A percentile compares a stretch with the other conserved stretches of the same genome.
phyloP scores from a whole-genome alignment of 2,113 vertebrate species.

The Gila orcuttii region DNA sequence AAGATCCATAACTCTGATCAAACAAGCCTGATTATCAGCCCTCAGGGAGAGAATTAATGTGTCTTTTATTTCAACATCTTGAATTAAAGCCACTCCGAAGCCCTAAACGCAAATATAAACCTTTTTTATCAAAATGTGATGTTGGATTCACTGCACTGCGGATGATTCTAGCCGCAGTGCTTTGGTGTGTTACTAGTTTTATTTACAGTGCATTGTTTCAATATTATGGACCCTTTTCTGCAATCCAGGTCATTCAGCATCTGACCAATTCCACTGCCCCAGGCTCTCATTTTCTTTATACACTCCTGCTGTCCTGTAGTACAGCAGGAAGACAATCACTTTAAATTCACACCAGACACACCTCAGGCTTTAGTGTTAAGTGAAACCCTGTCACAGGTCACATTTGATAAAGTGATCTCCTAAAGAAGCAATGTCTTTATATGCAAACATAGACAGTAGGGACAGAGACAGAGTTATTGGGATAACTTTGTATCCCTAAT shows the following conservation, averaged over 20 bases:
- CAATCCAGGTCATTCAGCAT: not conserved
- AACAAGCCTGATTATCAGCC: conserved; percentile 7
- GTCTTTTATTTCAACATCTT: not conserved
- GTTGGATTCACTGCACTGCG: conserved; percentile 17
- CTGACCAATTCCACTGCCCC: not conserved
- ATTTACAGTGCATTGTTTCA: not conserved
- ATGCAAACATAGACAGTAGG: not conserved
- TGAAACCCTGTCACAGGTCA: not conserved
- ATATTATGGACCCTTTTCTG: not conserved
- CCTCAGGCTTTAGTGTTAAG: not conserved
- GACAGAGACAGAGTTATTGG: not conserved
- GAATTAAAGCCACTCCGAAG: not conserved
- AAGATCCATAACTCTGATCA: not conserved
- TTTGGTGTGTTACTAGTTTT: not conserved
- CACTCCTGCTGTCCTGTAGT: not conserved
- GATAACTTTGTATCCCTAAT: too few relatives aligned
- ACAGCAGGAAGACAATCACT: not conserved
- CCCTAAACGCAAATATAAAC: not conserved
- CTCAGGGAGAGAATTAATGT: not conserved
- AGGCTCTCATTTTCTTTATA: conserved; percentile 5
- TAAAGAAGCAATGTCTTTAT: not conserved
- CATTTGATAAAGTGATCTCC: not conserved
- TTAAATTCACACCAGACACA: not conserved
- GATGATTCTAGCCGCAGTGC: not conserved
- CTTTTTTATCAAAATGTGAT: not conserved